These are phyloP conservation scores for Lanius ludovicianus DNA, from an alignment of 2,113 vertebrate species.

Conservation along the genomic window DNA sequence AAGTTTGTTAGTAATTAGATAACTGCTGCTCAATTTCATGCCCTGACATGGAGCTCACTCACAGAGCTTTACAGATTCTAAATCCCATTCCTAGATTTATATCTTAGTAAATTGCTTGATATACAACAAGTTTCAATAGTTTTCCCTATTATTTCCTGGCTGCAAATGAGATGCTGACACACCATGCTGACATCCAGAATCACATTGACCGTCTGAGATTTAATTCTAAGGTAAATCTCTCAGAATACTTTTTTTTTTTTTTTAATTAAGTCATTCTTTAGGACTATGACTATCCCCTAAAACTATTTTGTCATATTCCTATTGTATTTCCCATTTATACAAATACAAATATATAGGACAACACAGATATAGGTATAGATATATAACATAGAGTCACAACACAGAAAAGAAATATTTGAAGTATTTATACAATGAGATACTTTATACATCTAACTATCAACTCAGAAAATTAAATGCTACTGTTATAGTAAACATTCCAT, in stretches of 20 bases:
- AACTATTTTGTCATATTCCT: neutral
- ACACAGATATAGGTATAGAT: too few relatives aligned
- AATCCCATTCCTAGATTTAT: neutral
- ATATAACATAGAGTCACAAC: neutral
- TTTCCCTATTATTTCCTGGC: neutral
- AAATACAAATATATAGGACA: neutral
- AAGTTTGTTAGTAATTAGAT: neutral
- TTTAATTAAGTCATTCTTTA: neutral
- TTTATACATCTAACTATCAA: neutral
- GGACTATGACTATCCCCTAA: neutral
- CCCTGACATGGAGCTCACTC: neutral
- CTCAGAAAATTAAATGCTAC: neutral
- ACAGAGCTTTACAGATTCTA: neutral
- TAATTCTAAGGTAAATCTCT: constrained; percentile 58
- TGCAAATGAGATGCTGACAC: constrained; percentile 68
- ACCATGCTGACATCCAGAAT: constrained; percentile 69
- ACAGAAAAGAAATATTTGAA: neutral
- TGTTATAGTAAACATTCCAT: neutral
- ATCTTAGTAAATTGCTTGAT: neutral
- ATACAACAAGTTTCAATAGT: neutral
- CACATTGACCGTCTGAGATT: constrained; percentile 67
- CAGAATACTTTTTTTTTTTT: neutral
- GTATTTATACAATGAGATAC: neutral
- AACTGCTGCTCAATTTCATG: neutral
- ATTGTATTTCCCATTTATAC: neutral